A percentile compares a stretch with the other conserved stretches of the same genome.
Evolutionary conservation across 2,797 vertebrate species (phyloP).

Genomic region (Acrossocheilus wenchowensis): DNA sequence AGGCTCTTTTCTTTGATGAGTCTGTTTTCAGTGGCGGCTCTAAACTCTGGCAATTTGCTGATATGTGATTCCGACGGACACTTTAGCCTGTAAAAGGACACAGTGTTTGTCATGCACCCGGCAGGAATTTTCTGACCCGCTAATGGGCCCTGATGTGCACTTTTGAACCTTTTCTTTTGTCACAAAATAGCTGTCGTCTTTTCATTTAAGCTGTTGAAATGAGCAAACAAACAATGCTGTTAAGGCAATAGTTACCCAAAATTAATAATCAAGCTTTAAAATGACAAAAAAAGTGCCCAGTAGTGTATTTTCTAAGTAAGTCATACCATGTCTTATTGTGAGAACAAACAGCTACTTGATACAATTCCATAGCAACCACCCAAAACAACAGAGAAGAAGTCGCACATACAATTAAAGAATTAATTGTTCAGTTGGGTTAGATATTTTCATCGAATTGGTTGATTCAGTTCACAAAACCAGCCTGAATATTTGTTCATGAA

Average conservation of each 20-base stretch:
- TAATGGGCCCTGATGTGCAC: constrained; percentile 33
- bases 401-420: not conserved
- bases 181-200: constrained; percentile 57
- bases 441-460: not conserved
- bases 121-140: constrained; percentile 59
- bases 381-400: not conserved
- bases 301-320: not conserved
- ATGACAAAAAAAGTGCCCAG: not conserved
- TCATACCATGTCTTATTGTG: not conserved
- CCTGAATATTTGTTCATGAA: not conserved
- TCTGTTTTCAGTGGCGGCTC: not conserved
- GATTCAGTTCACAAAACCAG: not conserved
- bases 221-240: not conserved
- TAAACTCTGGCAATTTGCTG: constrained; percentile 37
- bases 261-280: not conserved
- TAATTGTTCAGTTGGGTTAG: not conserved
- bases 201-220: constrained; percentile 8
- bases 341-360: not conserved
- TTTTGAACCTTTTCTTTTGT: constrained; percentile 38
- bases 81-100: constrained; percentile 32
- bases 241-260: not conserved
- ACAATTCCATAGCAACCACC: not conserved
- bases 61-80: constrained; percentile 44
- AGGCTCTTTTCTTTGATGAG: constrained; percentile 49
- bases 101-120: constrained; percentile 65